Base-by-base conservation (phyloP, 2,888 invertebrate species). In the Parnassius apollo region DNA sequence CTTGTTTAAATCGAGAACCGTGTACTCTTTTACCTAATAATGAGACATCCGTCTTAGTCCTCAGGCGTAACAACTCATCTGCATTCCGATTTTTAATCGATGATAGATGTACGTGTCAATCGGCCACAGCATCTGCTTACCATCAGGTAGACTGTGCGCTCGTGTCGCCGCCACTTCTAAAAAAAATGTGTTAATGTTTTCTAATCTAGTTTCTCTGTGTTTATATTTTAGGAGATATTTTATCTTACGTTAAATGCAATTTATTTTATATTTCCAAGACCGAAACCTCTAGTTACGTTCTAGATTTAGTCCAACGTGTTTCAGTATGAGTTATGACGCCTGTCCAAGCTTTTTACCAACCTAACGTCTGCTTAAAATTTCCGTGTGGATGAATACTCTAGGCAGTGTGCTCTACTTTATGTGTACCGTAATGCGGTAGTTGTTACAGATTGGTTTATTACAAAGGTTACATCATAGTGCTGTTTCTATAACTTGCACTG, bases 401-500 rank as follows among this genome's bases (percentile, higher is more conserved):
- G 35, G 12, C 55, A 22, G 57, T 58, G 53, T 46, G 46, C 46
- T 46, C 57, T 49, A 58, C 25, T 58, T 53, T 62, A 44, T 54
- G 53, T 63, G 54, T 59, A 59, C 62, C 59, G 62, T 62, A 62
- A 58, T 62, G 62, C 62, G 62, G 62, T 50, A 62, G 50, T 50
- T 35, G 55, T 45, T 50, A n/a, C 35, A 50, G 54, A 63, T 54
- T 59, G 58, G 59, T 58, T 50, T 54, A 42, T 57, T 62, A 42
- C 62, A 11, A 54, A 22, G 49, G 62, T 63, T 63, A 55, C 59
- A 59, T 63, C 59, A 63, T 53, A 44, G 22, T 46, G 46, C 46
- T 22, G 48, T 18, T n/a, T 25, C 13, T 46, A 59, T 46, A 53
- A 10, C 46, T 44, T 60, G 53, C 12, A 52, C 54, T 18, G 18